These are phyloP conservation scores for Alauda arvensis DNA, from an alignment of 2,797 vertebrate genomes.

Conservation along the genomic window DNA sequence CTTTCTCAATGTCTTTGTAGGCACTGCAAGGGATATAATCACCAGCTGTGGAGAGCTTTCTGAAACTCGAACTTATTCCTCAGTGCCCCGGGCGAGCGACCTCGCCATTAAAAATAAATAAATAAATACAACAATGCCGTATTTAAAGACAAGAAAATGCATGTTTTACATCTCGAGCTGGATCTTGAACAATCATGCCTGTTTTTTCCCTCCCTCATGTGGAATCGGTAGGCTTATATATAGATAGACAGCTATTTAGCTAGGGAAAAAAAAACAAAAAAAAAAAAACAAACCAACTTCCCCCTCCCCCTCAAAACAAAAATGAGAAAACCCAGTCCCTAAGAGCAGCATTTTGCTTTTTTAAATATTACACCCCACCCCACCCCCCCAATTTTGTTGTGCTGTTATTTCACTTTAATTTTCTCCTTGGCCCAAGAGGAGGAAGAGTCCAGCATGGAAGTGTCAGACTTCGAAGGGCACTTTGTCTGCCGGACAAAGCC, in stretches of 20 bases:
- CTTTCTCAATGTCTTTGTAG: constrained; percentile 65
- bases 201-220: neutral
- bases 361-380: fast-evolving
- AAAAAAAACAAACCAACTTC: no score
- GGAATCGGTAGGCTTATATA: neutral
- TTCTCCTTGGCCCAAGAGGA: neutral
- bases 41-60: constrained; percentile 66
- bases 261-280: neutral
- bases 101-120: constrained; percentile 27
- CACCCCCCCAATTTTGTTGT: neutral
- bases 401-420: neutral
- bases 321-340: neutral
- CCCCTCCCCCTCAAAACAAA: neutral
- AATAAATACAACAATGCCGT: constrained; percentile 35
- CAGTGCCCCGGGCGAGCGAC: constrained; percentile 31
- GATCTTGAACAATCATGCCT: neutral
- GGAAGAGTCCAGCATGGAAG: neutral
- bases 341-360: neutral
- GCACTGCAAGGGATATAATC: constrained; percentile 65
- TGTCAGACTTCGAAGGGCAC: constrained; percentile 14
- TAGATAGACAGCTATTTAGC: neutral
- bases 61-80: constrained; percentile 55
- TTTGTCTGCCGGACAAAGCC: constrained; percentile 44
- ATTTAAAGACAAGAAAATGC: constrained; percentile 52
- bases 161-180: neutral